phyloP scores from a whole-genome alignment of 2,888 invertebrate genomes.

The Campoplex capitator region DNA sequence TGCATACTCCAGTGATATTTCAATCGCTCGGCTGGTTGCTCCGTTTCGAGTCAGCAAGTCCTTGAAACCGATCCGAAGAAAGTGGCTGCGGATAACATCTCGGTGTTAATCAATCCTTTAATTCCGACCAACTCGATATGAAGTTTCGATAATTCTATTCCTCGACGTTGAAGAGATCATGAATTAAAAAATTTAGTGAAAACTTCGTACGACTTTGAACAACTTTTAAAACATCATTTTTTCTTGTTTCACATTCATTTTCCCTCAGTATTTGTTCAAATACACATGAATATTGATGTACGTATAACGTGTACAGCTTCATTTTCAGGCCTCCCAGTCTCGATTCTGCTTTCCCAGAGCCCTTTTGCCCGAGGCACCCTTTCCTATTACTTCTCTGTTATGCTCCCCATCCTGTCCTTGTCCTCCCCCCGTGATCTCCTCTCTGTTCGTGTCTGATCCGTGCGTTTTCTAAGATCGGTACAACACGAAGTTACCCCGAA shows the following conservation, averaged over 20 bases:
- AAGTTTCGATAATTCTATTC: background rate
- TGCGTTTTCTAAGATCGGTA: slow-evolving; percentile 59
- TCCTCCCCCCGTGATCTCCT: background rate
- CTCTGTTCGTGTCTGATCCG: slow-evolving; percentile 47
- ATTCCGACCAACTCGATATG: background rate
- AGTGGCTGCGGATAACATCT: background rate
- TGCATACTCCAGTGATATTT: background rate
- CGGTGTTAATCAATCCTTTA: background rate
- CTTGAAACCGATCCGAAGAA: background rate
- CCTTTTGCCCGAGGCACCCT: slow-evolving; percentile 28
- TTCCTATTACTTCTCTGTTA: slow-evolving; percentile 42
- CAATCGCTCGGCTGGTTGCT: background rate
- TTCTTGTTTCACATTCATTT: background rate
- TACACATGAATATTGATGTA: background rate
- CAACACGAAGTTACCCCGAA: slow-evolving; percentile 77
- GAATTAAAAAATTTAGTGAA: background rate
- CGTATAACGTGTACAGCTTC: slow-evolving; percentile 17
- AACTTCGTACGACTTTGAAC: background rate
- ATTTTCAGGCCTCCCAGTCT: slow-evolving; percentile 46
- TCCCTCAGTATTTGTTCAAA: background rate
- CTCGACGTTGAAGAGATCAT: background rate
- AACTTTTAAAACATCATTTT: background rate
- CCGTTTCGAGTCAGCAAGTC: background rate
- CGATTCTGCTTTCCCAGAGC: slow-evolving; percentile 39
- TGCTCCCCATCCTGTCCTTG: slow-evolving; percentile 19